A percentile compares a stretch with the other conserved stretches of the same genome.
These are phyloP conservation scores for Frieseomelitta varia DNA, from an alignment of 1,140 invertebrate species.

Conservation along the genomic window DNA sequence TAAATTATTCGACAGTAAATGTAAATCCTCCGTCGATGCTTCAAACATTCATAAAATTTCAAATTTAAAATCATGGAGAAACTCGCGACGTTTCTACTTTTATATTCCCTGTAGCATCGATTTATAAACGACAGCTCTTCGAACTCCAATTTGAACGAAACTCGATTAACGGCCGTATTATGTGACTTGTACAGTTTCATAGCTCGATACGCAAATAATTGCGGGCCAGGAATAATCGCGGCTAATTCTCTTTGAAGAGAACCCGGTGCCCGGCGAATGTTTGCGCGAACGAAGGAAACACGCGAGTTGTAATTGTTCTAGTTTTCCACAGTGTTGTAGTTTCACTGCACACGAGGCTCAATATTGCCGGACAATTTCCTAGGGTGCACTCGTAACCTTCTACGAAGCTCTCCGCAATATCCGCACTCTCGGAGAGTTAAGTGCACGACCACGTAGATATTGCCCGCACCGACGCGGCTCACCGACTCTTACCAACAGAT, in stretches of 20 bases:
- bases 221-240: neutral
- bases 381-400: slow-evolving; percentile 30
- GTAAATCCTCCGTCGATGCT: no score
- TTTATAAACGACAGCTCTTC: no score
- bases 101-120: no score
- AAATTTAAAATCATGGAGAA: no score
- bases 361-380: slow-evolving; percentile 64
- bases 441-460: slow-evolving; percentile 43
- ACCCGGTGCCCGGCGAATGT: neutral
- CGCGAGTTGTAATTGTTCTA: slow-evolving; percentile 26
- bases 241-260: neutral
- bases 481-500: slow-evolving; percentile 9
- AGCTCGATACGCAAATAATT: neutral
- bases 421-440: slow-evolving; percentile 56
- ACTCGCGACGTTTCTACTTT: no score
- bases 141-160: neutral
- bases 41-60: no score
- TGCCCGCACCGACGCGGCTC: neutral
- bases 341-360: neutral
- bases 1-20: no score
- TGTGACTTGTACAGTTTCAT: neutral
- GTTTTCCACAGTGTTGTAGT: slow-evolving; percentile 8
- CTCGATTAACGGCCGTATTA: no score
- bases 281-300: neutral
- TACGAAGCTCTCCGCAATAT: slow-evolving; percentile 53